Evolutionary conservation across 2,113 vertebrate species (phyloP), one percentile per base, ranked within the genome.

Genomic region (Pelecanus crispus): DNA sequence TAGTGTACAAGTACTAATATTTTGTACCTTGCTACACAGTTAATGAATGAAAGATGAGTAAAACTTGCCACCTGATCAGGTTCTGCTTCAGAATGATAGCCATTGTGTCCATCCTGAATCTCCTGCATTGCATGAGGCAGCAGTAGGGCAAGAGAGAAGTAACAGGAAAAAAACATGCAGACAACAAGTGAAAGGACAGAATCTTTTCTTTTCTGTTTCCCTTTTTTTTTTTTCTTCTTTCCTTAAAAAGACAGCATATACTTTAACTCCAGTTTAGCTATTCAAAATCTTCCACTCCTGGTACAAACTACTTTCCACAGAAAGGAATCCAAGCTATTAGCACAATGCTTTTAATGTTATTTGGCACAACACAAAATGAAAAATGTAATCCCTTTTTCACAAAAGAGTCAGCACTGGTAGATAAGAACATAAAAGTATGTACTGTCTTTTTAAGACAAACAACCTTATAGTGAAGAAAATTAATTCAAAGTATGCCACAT

Each of bases 21-120:
- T 75, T 68, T 91, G 90, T 72, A 86, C 94, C 81, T 94, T 73
- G 81, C 92, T 97, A 97, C 65, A 95, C 40, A 97, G 74, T 95
- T 93, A 98, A 83, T n/a, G 66, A 97, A 98, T 92, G 94, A 98
- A 98, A 86, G 90, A 75, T 77, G 98, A 73, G 97, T 96, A 98
- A 96, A 97, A 99, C 98, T 99, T 99, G 99, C 99, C 99, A 97
- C 98, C 98, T 98, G 98, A 95, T 99, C 99, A 98, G 98, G 97
- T 97, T 99, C 99, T 97, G 97, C 98, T 96, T 98, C 98, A 98
- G 98, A 98, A 98, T 98, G 98, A 98, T 98, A 98, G 97, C 98
- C 98, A 98, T 98, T 98, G 97, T 98, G 98, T 94, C 98, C 98
- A 94, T 99, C 99, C 98, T 97, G 97, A 97, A 97, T 97, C 96